Percentiles rank a stretch among this genome's conserved stretches.
Conservation (phyloP, 2,113 vertebrate genomes). For the Brienomyrus longianalis region DNA sequence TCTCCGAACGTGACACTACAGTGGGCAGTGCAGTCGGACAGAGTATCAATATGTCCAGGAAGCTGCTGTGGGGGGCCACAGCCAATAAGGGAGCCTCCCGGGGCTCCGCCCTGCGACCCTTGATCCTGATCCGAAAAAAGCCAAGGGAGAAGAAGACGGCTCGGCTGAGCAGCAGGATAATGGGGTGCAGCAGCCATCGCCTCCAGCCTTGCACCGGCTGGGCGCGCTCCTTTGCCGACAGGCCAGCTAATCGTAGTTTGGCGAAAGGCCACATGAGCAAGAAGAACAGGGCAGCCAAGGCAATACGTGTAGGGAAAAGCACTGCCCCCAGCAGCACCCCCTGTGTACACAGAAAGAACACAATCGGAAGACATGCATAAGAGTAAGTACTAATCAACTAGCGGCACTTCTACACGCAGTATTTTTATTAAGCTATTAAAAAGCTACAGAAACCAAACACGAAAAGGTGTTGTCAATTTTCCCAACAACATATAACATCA, state of each 20-base stretch:
- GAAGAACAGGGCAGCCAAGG: conserved; percentile 57
- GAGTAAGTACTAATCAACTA: neutral
- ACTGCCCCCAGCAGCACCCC: conserved; percentile 63
- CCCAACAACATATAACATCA: neutral
- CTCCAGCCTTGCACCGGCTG: conserved; percentile 69
- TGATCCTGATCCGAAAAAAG: conserved; percentile 71
- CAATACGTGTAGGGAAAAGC: conserved; percentile 66
- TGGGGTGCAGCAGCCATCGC: conserved; percentile 55
- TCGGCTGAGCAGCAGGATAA: conserved; percentile 64
- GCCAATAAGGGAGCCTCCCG: conserved; percentile 75
- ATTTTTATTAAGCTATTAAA: neutral
- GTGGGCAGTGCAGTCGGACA: conserved; percentile 61
- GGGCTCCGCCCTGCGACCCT: conserved; percentile 65
- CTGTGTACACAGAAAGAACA: conserved; percentile 41
- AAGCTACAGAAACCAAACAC: neutral
- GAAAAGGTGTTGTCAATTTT: neutral
- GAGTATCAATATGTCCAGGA: conserved; percentile 77
- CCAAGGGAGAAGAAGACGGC: conserved; percentile 69
- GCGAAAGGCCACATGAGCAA: conserved; percentile 76
- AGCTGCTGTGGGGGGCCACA: conserved; percentile 78
- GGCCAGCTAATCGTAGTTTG: conserved; percentile 64
- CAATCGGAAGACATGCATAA: neutral
- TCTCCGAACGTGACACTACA: conserved; percentile 79
- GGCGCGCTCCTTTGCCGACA: conserved; percentile 58
- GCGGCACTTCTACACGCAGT: neutral